Evolutionary conservation across 1,140 invertebrate genomes (phyloP), one percentile per base, ranked within the genome.

Genomic region (Polypedilum vanderplanki): DNA sequence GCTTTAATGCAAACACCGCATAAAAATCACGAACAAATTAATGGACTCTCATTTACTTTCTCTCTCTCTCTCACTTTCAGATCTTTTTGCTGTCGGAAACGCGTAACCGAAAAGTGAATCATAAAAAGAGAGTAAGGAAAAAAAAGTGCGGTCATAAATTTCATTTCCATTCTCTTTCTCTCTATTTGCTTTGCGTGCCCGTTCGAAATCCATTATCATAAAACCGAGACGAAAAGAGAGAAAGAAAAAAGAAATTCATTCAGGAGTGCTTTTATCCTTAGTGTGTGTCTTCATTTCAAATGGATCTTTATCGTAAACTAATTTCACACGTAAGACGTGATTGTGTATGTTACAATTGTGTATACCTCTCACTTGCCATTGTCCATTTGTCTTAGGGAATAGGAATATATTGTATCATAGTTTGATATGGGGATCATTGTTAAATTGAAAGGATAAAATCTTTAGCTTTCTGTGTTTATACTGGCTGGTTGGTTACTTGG

Each of bases 301-400:
- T 70, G 65, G 65, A 70, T 70, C 65, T 70, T 57, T 20, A 70
- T 70, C 65, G 65, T 70, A 70, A 70, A 70, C 65, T 70, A 70
- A 70, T 70, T 70, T 70, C 20, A 22, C 65, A 70, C 65, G 65
- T 70, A 70, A 67, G 18, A 70, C 65, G 65, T 70, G 17, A 70
- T n/a, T n/a, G 46, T 57, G 46, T n/a, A 57, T 57, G 46, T 57
- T 57, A n/a, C 12, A 15, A 15, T 46, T 46, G 41, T 15, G 15
- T 15, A 46, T 70, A 70, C 65, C 65, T 70, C 9, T 70, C 20
- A n/a, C 15, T 70, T 20, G 10, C 18, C 20, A 3, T 22, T 18
- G 65, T 70, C 65, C 65, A 70, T 70, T 22, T 22, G 18, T 70
- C 65, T 22, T 20, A 57, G 4, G 41, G 15, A 57, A 15, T n/a